Evolutionary conservation across 2,888 invertebrate species (phyloP), one percentile per base, ranked within the genome.

Genomic region (Brenthis hecate): DNA sequence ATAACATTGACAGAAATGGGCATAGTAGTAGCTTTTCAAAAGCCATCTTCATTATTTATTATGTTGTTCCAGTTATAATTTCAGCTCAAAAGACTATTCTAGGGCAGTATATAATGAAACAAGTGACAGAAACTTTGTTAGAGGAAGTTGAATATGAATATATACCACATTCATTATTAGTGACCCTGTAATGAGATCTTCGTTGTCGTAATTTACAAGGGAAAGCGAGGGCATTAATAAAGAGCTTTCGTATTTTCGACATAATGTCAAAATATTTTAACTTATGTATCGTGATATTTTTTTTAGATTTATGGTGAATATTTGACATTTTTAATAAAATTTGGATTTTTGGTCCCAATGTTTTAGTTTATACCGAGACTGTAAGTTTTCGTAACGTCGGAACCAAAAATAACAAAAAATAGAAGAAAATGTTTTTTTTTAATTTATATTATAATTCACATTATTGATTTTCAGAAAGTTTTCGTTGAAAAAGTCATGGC

Each of bases 131-230:
- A 66, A 36, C 58, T 66, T 47, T 53, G 50, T 19, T 43, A 1
- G 58, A n/a, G 66, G 57, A 55, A 66, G 47, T 66, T 60, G 48
- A 60, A 55, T 66, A 55, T 66, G 60, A 54, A 60, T 66, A 60
- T 54, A 23, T 55, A 63, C 57, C 19, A 19, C 32, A 32, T 64
- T 64, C 53, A 58, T 68, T 68, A 68, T 68, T 64, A 65, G 64
- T 47, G 54, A 68, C 64, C 68, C 55, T 48, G 48, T 68, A 68
- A 68, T 68, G 55, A 65, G 64, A 66, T 66, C 66, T 60, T 47
- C 43, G 58, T 48, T 50, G 58, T 3, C 13, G 47, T 55, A 19
- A 66, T 60, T 60, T 47, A 60, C 16, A 55, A 48, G 55, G 43
- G 54, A 54, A 1, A 55, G 66, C 66, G 66, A 48, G 11, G 1